Evolutionary conservation across 2,888 invertebrate genomes (phyloP).

Genomic region (Cheilosia impressa): DNA sequence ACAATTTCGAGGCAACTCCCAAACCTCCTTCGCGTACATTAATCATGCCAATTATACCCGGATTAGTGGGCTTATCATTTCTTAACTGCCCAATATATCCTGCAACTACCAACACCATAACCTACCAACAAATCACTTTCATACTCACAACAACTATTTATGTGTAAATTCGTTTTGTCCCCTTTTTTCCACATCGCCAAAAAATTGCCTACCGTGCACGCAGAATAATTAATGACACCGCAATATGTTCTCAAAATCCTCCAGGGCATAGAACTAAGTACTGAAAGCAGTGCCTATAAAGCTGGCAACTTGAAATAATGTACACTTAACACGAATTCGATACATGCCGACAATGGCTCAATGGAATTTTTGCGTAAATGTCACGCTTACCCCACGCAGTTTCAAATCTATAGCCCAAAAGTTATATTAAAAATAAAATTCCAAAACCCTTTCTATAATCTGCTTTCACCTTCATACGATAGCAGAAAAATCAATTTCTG

Average conservation of each 20-base stretch:
- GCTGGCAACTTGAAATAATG: constrained; percentile 2
- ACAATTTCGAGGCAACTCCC: no score
- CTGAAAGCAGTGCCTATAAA: not conserved
- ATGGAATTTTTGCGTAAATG: constrained; percentile 9
- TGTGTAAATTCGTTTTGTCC: not conserved
- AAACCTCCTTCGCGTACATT: no score
- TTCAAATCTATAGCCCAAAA: not conserved
- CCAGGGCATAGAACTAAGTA: not conserved
- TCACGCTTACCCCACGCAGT: not conserved
- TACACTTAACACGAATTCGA: constrained; percentile 20
- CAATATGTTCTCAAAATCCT: constrained; percentile 18
- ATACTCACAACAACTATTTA: not conserved
- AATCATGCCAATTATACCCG: not conserved
- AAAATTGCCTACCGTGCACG: constrained; percentile 32
- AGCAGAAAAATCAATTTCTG: constrained; percentile 24
- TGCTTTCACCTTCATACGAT: not conserved
- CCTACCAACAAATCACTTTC: constrained; percentile 37
- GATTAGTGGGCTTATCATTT: not conserved
- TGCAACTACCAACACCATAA: not conserved
- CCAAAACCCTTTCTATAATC: not conserved
- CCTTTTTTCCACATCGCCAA: constrained; percentile 1
- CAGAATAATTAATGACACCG: constrained; percentile 30
- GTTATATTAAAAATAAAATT: constrained; percentile 20
- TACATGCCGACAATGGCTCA: constrained; percentile 4
- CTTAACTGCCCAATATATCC: not conserved